Base-by-base conservation (phyloP, 2,888 invertebrate species). In the Nomada lathburiana region DNA sequence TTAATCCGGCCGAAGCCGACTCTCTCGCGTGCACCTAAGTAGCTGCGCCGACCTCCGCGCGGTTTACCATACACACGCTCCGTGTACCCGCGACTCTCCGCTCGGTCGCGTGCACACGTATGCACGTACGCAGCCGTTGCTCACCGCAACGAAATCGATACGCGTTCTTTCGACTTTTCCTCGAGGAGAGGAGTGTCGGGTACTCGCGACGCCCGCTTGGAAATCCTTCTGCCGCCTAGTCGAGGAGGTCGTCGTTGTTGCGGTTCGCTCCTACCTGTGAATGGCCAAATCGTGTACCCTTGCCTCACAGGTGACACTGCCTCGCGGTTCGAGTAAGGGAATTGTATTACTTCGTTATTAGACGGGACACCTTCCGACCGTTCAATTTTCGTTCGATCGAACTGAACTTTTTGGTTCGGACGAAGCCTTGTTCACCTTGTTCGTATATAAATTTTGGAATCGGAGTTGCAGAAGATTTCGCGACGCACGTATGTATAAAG, bases 61-160 rank as follows among this genome's bases (percentile, higher is more conserved):
- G 55, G 23, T 67, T 74, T 60, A 53, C 44, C 55, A 47, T 44
- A 57, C 57, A 57, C 75, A 62, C 20, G 65, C 26, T 59, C 29
- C 79, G 76, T 80, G 57, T 62, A 63, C 36, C 62, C 52, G 78
- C 60, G n/a, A 47, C n/a, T 55, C 57, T 55, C 67, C 2, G 13
- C 2, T 20, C 4, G n/a, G n/a, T 23, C 55, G 23, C 26, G 42
- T 50, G 13, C n/a, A 60, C 59, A 53, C 55, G 23, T 20, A 26
- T 50, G 13, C n/a, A 60, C 59, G 53, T 59, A 67, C 42, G 20
- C 53, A 36, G 23, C 59, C 20, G 50, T 76, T 57, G 68, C 67
- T 75, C 85, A 78, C 87, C 75, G 83, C 83, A 88, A 57, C 73
- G 75, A 75, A 87, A 88, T 88, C 88, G 75, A 88, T 88, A 89